Base-by-base conservation (phyloP, 2,113 vertebrate genomes). In the Nanorana parkeri region DNA sequence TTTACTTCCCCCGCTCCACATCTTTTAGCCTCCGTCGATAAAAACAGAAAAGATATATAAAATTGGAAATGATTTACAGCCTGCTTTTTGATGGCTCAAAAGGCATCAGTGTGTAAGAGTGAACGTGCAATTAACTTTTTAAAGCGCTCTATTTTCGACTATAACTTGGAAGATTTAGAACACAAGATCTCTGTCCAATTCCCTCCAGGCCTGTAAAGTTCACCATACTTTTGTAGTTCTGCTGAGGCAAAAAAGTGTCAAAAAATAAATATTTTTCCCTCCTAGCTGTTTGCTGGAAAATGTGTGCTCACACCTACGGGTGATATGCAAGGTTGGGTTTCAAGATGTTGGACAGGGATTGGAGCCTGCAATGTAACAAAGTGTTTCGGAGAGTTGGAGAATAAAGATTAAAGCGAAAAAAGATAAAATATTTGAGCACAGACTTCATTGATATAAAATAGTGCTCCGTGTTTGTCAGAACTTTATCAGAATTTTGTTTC, bases 181-280 rank as follows among this genome's bases (percentile, higher is more conserved):
- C 17, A 83, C 36, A 77, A 82, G 88, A 78, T 85, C 87, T 86
- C 78, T 76, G 80, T 80, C 13, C 0, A 75, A 79, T 79, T 87
- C 90, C 84, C 85, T 77, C 0, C 41, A 80, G 89, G 79, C 41
- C 74, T 69, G 87, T 91, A 89, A 92, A 91, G 83, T 52, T 78
- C 85, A 83, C 86, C 16, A 1, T 84, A 84, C 84, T 85, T 87
- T 88, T 89, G 85, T 87, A 36, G 81, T 89, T 86, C 69, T 78
- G 85, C 78, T 28, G 79, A 51, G 17, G 78, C 77, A 86, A 87
- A 74, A 83, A 89, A 85, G 77, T 85, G 84, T 89, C 89, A 83
- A 86, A 88, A 89, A 87, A 75, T 87, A 90, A 92, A 32, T 80
- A 88, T 87, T 90, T 47, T 89, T 86, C 86, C 86, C 80, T 32